Base-by-base conservation (phyloP, 1,140 invertebrate genomes). In the Rhagoletis zephyria region DNA sequence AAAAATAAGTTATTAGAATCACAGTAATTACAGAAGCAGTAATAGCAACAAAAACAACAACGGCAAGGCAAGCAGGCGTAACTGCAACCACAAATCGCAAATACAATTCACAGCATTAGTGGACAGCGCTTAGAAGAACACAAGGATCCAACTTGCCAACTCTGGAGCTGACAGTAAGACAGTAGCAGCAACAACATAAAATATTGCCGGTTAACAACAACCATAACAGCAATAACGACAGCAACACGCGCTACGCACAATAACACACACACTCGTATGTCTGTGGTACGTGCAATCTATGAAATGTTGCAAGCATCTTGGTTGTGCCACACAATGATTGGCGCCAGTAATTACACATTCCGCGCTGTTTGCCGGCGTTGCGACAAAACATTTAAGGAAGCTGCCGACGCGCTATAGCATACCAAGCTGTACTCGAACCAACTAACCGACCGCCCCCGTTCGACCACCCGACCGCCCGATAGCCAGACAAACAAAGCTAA, bases 321-420 rank as follows among this genome's bases (percentile, higher is more conserved):
- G 60, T 56, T 67, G 64, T 67, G 65, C 87, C 64, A 87, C 87
- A 87, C 87, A 87, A 81, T 85, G 81, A 67, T 85, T 87, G 87
- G 87, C 87, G 87, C 87, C 87, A 87, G 87, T 87, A 87, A 87
- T 87, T 87, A 87, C 87, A 87, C 87, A 87, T 85, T 85, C 85
- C 81, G 77, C 87, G 87, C 87, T 81, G 74, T 81, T 19, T 81
- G 74, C 48, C 74, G 48, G 74, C 74, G n/a, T 81, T 81, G 74
- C 74, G n/a, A 81, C 45, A 81, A 81, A 81, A 81, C 74, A 81
- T 81, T 81, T 81, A 81, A 81, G 74, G 74, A 81, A 81, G 74
- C 74, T 81, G 42, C 42, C 74, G 74, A 19, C 42, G 16, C 48
- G 48, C 74, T 56, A 42, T 30, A 81, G 48, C 74, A 81, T 56